A percentile compares a stretch with the other conserved stretches of the same genome.
Conservation (phyloP, 1,140 invertebrate species). For the Lasioglossum baleicum region DNA sequence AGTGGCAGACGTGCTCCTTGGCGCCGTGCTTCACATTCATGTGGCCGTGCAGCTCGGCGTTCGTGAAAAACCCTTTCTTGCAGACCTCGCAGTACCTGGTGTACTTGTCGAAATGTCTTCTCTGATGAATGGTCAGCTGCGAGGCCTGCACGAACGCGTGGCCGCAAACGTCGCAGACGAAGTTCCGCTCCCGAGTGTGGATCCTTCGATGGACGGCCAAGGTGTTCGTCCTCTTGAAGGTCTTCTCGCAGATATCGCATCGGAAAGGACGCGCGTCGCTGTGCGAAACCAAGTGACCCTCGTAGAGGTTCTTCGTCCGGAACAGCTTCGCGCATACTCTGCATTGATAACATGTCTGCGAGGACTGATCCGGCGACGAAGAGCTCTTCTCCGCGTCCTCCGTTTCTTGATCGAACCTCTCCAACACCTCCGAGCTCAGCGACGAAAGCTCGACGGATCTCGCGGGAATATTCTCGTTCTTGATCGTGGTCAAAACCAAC, state of each 20-base stretch:
- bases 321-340: slow-evolving; percentile 78
- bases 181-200: slow-evolving; percentile 71
- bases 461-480: too few relatives aligned
- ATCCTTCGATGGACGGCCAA: slow-evolving; percentile 74
- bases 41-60: slow-evolving; percentile 72
- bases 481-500: too few relatives aligned
- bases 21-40: slow-evolving; percentile 73
- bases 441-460: too few relatives aligned
- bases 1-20: slow-evolving; percentile 71
- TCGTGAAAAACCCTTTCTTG: slow-evolving; percentile 77
- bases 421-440: too few relatives aligned
- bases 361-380: too few relatives aligned
- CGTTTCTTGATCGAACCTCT: neutral
- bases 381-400: neutral
- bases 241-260: slow-evolving; percentile 78
- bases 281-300: slow-evolving; percentile 79
- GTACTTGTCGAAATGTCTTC: slow-evolving; percentile 75
- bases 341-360: slow-evolving; percentile 72
- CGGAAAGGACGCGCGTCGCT: slow-evolving; percentile 77
- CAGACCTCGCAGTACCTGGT: slow-evolving; percentile 74
- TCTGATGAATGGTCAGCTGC: slow-evolving; percentile 73
- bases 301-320: slow-evolving; percentile 78
- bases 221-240: slow-evolving; percentile 78
- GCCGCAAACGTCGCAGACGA: slow-evolving; percentile 75
- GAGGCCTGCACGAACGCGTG: slow-evolving; percentile 75